Conservation (phyloP, 2,113 vertebrate species). For the Anthoscopus minutus region DNA sequence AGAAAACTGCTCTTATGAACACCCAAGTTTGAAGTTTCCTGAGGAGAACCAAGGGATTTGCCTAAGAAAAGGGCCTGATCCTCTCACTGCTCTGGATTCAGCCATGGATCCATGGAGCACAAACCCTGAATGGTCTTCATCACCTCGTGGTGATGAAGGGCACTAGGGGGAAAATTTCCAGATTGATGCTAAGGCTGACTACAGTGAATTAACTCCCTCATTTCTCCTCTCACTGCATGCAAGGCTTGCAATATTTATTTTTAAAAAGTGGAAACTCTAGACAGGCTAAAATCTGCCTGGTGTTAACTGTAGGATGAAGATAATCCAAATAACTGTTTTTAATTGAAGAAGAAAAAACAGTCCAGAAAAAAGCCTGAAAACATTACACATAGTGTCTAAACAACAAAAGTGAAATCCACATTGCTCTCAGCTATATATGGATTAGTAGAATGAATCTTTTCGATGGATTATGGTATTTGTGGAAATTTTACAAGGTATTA, state of each 20-base stretch:
- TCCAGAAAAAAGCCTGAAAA: background rate
- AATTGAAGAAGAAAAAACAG: background rate
- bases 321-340: background rate
- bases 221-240: background rate
- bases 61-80: background rate
- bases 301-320: background rate
- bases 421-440: background rate
- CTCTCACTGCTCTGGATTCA: background rate
- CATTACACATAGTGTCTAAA: background rate
- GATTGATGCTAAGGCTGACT: background rate
- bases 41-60: background rate
- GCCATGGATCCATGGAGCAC: background rate
- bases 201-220: background rate
- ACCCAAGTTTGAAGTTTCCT: background rate
- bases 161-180: background rate
- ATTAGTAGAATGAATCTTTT: background rate
- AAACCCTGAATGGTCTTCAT: background rate
- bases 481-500: background rate
- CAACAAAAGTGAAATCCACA: background rate
- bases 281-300: background rate
- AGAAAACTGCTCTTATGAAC: background rate
- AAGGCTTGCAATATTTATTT: background rate
- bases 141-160: fast-evolving
- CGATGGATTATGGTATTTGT: background rate
- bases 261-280: background rate